phyloP scores from a whole-genome alignment of 2,113 vertebrate genomes.

The Oreochromis niloticus region DNA sequence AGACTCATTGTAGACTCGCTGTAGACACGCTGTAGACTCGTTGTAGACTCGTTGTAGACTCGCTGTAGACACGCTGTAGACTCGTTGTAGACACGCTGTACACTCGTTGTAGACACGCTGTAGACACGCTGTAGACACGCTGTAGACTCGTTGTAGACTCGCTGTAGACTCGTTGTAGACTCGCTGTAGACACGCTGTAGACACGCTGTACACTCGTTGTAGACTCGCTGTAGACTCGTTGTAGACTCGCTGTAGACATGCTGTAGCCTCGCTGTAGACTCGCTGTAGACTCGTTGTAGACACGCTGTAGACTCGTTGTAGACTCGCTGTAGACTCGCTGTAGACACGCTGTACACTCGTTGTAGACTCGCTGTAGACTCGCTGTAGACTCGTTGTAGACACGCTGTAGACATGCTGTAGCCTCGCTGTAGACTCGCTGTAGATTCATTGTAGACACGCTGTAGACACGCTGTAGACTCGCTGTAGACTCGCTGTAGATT shows the following conservation, averaged over 20 bases:
- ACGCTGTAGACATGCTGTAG: too few species aligned
- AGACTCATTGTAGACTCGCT: too few species aligned
- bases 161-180: background rate
- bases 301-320: background rate
- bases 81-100: fast-evolving
- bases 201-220: too few species aligned
- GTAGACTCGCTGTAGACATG: too few species aligned
- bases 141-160: fast-evolving
- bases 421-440: background rate
- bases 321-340: background rate
- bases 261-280: background rate
- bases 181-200: too few species aligned
- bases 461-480: background rate
- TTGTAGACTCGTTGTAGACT: too few species aligned
- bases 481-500: background rate
- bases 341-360: too few species aligned
- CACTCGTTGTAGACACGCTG: background rate
- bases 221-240: background rate
- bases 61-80: fast-evolving
- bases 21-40: fast-evolving
- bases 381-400: background rate
- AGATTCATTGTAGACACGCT: fast-evolving
- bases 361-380: background rate
- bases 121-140: fast-evolving
- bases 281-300: background rate